phyloP scores from a whole-genome alignment of 1,140 invertebrate genomes.

The Tribolium castaneum region DNA sequence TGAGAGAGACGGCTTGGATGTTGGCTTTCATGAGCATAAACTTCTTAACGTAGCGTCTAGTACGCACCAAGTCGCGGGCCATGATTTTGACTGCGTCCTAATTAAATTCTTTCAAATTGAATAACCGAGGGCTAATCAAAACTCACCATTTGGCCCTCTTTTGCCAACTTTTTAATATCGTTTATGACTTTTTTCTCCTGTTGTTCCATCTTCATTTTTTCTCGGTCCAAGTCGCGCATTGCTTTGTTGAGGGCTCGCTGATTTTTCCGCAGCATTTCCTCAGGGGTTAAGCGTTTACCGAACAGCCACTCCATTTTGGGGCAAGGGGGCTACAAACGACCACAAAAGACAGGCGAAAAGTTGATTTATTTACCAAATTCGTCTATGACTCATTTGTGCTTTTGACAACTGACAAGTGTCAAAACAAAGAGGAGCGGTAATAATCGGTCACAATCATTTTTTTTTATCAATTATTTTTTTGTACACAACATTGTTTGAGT shows the following conservation, averaged over 20 bases:
- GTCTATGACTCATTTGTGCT: constrained; percentile 22
- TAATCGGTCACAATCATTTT: background rate
- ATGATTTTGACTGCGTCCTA: constrained; percentile 99
- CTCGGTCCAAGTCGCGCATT: constrained; percentile 96
- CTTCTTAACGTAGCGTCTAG: constrained; percentile 95
- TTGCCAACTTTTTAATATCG: constrained; percentile 99
- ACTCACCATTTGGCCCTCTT: constrained; percentile 97
- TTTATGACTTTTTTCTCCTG: constrained; percentile 99
- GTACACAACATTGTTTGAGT: background rate
- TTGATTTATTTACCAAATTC: constrained; percentile 6
- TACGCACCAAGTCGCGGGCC: constrained; percentile 98
- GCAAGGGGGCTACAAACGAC: background rate
- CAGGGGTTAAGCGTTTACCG: constrained; percentile 94
- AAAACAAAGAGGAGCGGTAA: background rate
- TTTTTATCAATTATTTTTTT: background rate
- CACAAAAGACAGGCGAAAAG: background rate
- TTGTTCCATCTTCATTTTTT: constrained; percentile 95
- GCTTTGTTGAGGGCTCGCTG: constrained; percentile 98
- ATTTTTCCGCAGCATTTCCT: constrained; percentile 98
- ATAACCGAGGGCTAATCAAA: background rate
- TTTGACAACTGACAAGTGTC: constrained; percentile 14
- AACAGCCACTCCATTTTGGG: constrained; percentile 94
- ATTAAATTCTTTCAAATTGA: constrained; percentile 52
- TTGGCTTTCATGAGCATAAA: constrained; percentile 99
- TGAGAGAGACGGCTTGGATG: constrained; percentile 98